These are phyloP conservation scores for Andrena marginata DNA, from an alignment of 2,888 invertebrate genomes.

Conservation along the genomic window DNA sequence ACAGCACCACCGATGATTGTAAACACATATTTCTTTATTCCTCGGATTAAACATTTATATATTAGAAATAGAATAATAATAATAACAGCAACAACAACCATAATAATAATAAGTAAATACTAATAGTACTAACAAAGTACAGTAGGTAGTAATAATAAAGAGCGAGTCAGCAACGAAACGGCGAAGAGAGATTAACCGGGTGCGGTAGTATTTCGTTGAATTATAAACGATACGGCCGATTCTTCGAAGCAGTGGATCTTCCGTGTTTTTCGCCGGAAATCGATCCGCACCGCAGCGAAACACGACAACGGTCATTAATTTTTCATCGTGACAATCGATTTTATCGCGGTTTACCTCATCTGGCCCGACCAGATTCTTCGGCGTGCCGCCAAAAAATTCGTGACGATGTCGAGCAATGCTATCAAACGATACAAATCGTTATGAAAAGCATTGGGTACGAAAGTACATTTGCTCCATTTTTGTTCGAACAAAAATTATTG, in stretches of 20 bases:
- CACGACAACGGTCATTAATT: slow-evolving; percentile 73
- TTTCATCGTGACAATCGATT: slow-evolving; percentile 75
- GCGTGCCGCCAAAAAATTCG: slow-evolving; percentile 52
- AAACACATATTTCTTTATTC: slow-evolving; percentile 60
- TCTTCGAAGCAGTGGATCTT: slow-evolving; percentile 53
- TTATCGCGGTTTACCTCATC: slow-evolving; percentile 68
- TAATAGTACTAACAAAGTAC: too few species aligned
- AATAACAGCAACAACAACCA: too few species aligned
- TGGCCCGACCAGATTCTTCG: slow-evolving; percentile 61
- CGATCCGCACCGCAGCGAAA: slow-evolving; percentile 68
- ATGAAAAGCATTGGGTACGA: neutral
- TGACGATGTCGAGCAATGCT: slow-evolving; percentile 2
- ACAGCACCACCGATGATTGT: slow-evolving; percentile 38
- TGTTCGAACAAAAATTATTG: neutral
- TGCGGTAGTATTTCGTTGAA: slow-evolving; percentile 52
- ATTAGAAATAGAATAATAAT: too few species aligned
- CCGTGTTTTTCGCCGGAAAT: slow-evolving; percentile 67
- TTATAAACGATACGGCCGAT: slow-evolving; percentile 56
- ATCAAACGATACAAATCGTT: neutral
- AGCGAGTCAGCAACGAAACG: neutral
- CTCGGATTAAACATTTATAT: neutral
- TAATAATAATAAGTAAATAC: too few species aligned
- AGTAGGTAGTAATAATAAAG: neutral
- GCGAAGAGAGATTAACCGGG: slow-evolving; percentile 33
- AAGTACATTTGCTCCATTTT: neutral